These are phyloP conservation scores for Copidosoma floridanum DNA, from an alignment of 1,140 invertebrate species.

Conservation along the genomic window DNA sequence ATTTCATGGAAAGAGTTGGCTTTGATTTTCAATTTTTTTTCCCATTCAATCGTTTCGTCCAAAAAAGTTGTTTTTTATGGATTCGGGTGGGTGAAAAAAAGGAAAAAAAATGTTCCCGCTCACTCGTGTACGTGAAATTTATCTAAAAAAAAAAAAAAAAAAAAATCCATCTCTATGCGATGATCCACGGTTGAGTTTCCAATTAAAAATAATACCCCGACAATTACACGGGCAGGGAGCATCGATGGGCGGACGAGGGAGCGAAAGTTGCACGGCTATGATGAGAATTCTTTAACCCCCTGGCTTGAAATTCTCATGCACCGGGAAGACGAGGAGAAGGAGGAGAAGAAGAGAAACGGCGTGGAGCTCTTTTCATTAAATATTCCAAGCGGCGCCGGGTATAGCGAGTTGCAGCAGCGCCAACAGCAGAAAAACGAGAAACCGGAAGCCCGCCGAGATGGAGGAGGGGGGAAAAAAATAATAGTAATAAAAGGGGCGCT, in stretches of 20 bases:
- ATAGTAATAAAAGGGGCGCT: background rate
- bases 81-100: no score
- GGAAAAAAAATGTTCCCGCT: no score
- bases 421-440: constrained; percentile 13
- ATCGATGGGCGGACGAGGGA: background rate
- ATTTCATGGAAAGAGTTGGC: no score
- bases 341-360: background rate
- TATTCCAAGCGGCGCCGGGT: constrained; percentile 13
- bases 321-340: background rate
- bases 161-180: no score
- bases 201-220: constrained; percentile 15
- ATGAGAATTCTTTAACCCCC: constrained; percentile 21
- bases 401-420: background rate
- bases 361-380: constrained; percentile 21
- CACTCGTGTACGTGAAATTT: no score
- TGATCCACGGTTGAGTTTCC: constrained; percentile 6
- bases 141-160: no score
- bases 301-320: constrained; percentile 13
- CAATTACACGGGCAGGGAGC: constrained; percentile 12
- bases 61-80: no score
- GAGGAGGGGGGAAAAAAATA: constrained; percentile 1
- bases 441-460: constrained; percentile 3
- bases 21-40: no score
- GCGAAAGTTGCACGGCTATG: constrained; percentile 11
- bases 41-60: no score